A percentile compares a stretch with the other conserved stretches of the same genome.
Evolutionary conservation across 1,140 invertebrate genomes (phyloP).

Genomic region (Onthophagus taurus): DNA sequence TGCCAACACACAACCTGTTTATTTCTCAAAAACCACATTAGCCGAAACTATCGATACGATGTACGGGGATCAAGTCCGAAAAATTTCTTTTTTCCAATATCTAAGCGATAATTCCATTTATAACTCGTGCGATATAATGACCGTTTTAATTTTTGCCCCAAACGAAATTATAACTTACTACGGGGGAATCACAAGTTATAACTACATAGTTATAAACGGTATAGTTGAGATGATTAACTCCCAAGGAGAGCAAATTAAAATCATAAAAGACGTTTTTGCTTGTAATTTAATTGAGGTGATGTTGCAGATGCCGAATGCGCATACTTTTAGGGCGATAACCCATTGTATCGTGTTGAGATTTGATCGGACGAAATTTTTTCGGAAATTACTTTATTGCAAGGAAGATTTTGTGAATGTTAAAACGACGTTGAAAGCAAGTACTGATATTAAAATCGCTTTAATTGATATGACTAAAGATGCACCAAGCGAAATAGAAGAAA

Average conservation of each 20-base stretch:
- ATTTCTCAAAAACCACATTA: neutral
- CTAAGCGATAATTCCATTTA: neutral
- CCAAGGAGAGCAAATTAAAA: neutral
- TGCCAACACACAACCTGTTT: neutral
- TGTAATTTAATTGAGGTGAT: constrained; percentile 4
- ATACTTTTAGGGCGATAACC: constrained; percentile 1
- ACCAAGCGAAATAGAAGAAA: neutral
- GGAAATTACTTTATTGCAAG: neutral
- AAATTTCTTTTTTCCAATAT: neutral
- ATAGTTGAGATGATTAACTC: neutral
- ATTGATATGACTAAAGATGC: neutral
- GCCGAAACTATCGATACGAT: constrained; percentile 4
- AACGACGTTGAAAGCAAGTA: neutral
- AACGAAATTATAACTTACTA: constrained; percentile 7
- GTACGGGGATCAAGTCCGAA: neutral
- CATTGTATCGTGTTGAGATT: constrained; percentile 5
- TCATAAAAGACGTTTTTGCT: neutral
- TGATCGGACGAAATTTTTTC: neutral
- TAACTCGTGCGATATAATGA: neutral
- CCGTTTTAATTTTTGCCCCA: constrained; percentile 2
- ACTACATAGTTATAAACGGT: neutral
- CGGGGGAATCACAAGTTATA: constrained; percentile 13
- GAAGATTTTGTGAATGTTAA: neutral
- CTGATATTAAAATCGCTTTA: neutral
- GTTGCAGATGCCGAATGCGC: neutral